Base-by-base conservation (phyloP, 2,797 vertebrate species). In the Echeneis naucrates region DNA sequence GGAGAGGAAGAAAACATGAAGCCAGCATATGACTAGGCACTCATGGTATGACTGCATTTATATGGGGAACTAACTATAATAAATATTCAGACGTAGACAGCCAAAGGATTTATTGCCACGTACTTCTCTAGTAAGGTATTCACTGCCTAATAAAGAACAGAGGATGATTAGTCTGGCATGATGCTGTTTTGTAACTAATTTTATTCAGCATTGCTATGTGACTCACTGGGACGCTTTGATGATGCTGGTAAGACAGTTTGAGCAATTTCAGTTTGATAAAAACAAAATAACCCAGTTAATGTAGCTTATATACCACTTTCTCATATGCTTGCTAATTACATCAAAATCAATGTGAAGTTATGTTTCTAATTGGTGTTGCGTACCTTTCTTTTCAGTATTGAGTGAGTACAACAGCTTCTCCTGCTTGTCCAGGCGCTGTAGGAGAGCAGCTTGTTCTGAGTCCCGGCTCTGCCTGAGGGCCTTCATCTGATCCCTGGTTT, bases 351-450 rank as follows among this genome's bases (percentile, higher is more conserved):
- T 21, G 26, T 14, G 12, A 42, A 11, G 6, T 17, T 5, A 9
- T 33, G 50, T 68, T 56, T 59, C 53, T 19, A 44, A 45, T 40
- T 0, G 17, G 23, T 8, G 40, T 37, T 10, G 21, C 8, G 5
- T 89, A 98, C 98, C 96, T 95, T 91, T 95, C 88, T 96, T 99
- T 70, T 98, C 96, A 51, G 82, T 82, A 78, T 91, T 91, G 87
- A 95, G 87, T 40, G 96, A 94, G 73, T 93, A 90, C 67, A 98
- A 70, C 82, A 96, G 93, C 26, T 92, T 94, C 79, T 98, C 96
- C 87, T 97, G 96, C 17, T 89, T 95, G 83, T 95, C 90, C 58
- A 98, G 93, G 47, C 96, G 95, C 51, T 95, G 93, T 70, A 95
- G 89, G 16, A 96, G 95, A 68, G 87, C 79, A 12, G 90, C 92